Conservation (phyloP, 1,140 invertebrate species). For the Megalonaias nervosa region DNA sequence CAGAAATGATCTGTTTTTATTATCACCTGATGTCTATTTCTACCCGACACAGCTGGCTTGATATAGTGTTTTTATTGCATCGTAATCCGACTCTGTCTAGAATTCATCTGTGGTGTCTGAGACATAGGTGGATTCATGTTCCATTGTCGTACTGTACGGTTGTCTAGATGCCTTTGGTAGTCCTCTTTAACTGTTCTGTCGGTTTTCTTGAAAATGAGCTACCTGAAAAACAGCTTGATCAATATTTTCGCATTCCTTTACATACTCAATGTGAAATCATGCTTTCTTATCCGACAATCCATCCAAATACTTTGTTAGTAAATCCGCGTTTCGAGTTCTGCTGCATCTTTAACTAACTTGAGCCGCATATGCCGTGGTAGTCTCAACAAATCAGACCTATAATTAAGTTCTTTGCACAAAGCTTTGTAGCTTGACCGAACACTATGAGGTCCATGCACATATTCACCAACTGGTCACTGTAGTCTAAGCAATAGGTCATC, state of each 20-base stretch:
- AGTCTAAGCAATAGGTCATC: conserved; percentile 34
- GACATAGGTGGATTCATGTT: not conserved
- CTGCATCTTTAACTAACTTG: conserved; percentile 29
- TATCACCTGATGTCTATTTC: conserved; percentile 10
- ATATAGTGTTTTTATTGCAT: not conserved
- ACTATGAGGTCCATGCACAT: conserved; percentile 19
- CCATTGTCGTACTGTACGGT: not conserved
- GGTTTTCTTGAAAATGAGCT: conserved; percentile 18
- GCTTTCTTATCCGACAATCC: not conserved
- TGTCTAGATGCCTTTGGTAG: not conserved
- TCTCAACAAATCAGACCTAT: conserved; percentile 31
- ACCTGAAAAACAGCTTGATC: conserved; percentile 27
- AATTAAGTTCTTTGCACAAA: conserved; percentile 24
- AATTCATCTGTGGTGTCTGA: not conserved
- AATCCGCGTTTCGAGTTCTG: not conserved
- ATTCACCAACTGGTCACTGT: conserved; percentile 29
- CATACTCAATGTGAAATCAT: not conserved
- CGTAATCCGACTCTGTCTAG: not conserved
- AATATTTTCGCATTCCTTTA: conserved; percentile 26
- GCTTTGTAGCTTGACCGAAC: conserved; percentile 14
- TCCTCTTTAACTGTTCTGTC: conserved; percentile 1
- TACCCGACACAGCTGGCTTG: not conserved
- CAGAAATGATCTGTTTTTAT: no score
- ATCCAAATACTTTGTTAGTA: not conserved
- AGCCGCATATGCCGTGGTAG: conserved; percentile 17